Conservation (phyloP, 2,797 vertebrate species). For the Huso huso region DNA sequence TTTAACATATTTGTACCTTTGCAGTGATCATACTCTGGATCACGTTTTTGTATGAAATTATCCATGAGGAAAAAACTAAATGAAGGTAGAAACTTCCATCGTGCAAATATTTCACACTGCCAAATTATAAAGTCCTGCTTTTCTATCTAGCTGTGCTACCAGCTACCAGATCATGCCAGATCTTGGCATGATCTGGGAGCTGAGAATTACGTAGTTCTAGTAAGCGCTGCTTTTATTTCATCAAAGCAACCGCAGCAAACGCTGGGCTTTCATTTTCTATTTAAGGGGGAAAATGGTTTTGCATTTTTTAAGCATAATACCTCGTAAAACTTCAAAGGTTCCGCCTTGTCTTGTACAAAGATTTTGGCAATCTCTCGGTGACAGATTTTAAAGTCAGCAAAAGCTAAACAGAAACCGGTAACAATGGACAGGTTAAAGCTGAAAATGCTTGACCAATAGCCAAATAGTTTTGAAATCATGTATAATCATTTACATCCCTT, state of each 20-base stretch:
- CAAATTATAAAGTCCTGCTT: conserved; percentile 43
- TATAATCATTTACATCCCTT: too few relatives aligned
- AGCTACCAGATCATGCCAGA: conserved; percentile 33
- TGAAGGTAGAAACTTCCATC: too few relatives aligned
- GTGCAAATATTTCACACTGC: conserved; percentile 11
- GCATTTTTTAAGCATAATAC: not conserved
- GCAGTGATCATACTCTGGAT: too few relatives aligned
- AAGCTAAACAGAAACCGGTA: too few relatives aligned
- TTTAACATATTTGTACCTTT: too few relatives aligned
- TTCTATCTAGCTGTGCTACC: conserved; percentile 47
- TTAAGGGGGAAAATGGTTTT: conserved; percentile 14
- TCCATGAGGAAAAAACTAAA: too few relatives aligned
- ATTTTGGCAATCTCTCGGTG: conserved; percentile 22
- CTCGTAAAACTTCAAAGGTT: conserved; percentile 9
- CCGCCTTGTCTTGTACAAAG: conserved; percentile 34
- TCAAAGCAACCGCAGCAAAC: conserved; percentile 46
- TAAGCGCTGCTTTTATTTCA: conserved; percentile 49
- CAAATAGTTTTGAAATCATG: too few relatives aligned
- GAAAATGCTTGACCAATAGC: too few relatives aligned
- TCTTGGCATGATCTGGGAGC: conserved; percentile 15
- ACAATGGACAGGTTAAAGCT: too few relatives aligned
- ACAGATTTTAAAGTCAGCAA: too few relatives aligned
- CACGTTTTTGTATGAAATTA: too few relatives aligned
- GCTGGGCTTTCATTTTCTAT: conserved; percentile 37
- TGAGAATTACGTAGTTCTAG: conserved; percentile 37